A percentile compares a stretch with the other conserved stretches of the same genome.
Conservation (phyloP, 1,140 invertebrate species). For the Drosophila arawakana region DNA sequence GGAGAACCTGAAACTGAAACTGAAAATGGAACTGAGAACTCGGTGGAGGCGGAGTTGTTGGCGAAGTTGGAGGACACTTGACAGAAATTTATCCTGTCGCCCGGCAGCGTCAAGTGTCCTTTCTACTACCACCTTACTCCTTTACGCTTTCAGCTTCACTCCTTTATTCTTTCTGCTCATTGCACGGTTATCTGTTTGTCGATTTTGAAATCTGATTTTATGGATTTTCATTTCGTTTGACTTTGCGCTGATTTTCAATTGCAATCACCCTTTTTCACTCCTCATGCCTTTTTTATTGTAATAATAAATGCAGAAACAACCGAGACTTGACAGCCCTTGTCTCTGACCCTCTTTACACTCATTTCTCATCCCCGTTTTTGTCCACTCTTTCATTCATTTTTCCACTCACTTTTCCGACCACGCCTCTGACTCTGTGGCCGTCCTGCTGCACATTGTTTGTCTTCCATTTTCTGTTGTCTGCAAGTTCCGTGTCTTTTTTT, state of each 20-base stretch:
- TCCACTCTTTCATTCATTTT: neutral
- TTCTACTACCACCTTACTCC: neutral
- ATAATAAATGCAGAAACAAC: conserved; percentile 59
- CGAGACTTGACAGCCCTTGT: conserved; percentile 17
- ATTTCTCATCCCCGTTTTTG: neutral
- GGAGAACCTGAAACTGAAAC: conserved; percentile 10
- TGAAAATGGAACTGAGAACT: neutral
- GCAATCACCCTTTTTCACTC: conserved; percentile 15
- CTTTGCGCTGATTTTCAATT: conserved; percentile 79
- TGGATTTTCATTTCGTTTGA: conserved; percentile 80
- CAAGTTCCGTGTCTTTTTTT: conserved; percentile 30
- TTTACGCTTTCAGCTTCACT: neutral
- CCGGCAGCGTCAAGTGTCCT: conserved; percentile 47
- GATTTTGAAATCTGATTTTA: conserved; percentile 82
- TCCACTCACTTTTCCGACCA: neutral
- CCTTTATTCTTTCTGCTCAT: conserved; percentile 4
- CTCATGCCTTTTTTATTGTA: conserved; percentile 26
- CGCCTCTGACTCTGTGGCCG: conserved; percentile 22
- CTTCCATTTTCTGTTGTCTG: conserved; percentile 49
- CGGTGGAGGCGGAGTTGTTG: neutral
- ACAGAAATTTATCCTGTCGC: conserved; percentile 53
- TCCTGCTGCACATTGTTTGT: conserved; percentile 57
- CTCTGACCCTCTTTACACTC: neutral
- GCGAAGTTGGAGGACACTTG: conserved; percentile 16
- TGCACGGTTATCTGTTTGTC: conserved; percentile 61